Percentiles rank a stretch among this genome's conserved stretches.
Conservation (phyloP, 2,888 invertebrate genomes). For the Orthosia gothica region DNA sequence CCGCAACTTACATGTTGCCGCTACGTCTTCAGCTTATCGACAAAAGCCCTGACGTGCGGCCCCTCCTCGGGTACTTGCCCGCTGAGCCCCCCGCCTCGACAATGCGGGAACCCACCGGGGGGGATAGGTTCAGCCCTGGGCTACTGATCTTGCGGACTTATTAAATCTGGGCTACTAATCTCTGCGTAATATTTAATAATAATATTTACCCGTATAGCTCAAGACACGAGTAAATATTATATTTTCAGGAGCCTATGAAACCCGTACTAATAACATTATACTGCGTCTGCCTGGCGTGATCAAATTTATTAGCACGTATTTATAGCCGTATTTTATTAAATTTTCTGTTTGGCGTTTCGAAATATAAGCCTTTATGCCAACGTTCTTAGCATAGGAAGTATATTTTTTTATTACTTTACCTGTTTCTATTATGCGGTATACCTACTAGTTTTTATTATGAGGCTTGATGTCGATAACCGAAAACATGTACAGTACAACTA, state of each 20-base stretch:
- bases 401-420: neutral
- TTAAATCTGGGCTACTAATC: neutral
- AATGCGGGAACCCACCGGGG: too few species aligned
- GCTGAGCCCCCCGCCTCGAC: too few species aligned
- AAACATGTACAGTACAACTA: too few species aligned
- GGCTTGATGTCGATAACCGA: neutral
- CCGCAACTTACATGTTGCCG: too few species aligned
- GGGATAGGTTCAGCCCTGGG: too few species aligned
- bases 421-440: constrained; percentile 9
- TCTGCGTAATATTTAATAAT: neutral
- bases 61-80: too few species aligned
- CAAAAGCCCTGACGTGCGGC: too few species aligned
- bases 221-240: constrained; percentile 13
- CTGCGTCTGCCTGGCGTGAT: constrained; percentile 12
- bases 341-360: constrained; percentile 6
- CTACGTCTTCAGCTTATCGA: too few species aligned
- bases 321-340: constrained; percentile 7
- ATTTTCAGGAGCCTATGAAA: constrained; percentile 14
- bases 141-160: neutral
- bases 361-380: neutral
- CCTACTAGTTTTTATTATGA: neutral
- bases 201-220: constrained; percentile 6
- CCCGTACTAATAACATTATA: constrained; percentile 15
- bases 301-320: constrained; percentile 23
- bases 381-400: neutral